Percentiles rank a stretch among this genome's conserved stretches.
phyloP scores from a whole-genome alignment of 2,113 vertebrate genomes.

The Ameiurus melas region DNA sequence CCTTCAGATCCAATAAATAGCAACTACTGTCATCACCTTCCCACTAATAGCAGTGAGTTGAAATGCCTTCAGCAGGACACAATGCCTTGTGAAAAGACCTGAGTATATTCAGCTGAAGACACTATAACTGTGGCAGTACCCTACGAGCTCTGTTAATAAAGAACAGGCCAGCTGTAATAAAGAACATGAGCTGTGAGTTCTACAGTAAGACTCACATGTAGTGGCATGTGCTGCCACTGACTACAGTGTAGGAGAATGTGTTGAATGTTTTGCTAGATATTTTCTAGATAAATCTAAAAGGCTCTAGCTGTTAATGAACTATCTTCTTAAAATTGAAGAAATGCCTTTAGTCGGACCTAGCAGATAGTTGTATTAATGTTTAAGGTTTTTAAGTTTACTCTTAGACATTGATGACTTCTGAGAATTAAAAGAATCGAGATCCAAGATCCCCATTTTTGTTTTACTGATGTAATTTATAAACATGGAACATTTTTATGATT shows the following conservation, averaged over 20 bases:
- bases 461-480: not conserved
- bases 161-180: not conserved
- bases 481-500: not conserved
- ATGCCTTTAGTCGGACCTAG: not conserved
- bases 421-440: not conserved
- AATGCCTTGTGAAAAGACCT: conserved; percentile 20
- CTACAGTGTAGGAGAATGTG: not conserved
- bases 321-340: not conserved
- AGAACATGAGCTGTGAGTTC: not conserved
- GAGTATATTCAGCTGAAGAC: conserved; percentile 27
- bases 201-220: not conserved
- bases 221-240: not conserved
- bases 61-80: conserved; percentile 23
- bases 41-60: conserved; percentile 37
- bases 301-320: not conserved
- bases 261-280: not conserved
- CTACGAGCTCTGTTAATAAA: not conserved
- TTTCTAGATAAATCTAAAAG: not conserved
- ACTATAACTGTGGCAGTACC: not conserved
- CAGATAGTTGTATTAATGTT: not conserved
- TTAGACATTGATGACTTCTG: not conserved
- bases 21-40: conserved; percentile 46
- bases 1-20: conserved; percentile 25
- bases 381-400: not conserved
- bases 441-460: not conserved